Evolutionary conservation across 2,888 invertebrate genomes (phyloP).

Genomic region (Microchrysa polita): DNA sequence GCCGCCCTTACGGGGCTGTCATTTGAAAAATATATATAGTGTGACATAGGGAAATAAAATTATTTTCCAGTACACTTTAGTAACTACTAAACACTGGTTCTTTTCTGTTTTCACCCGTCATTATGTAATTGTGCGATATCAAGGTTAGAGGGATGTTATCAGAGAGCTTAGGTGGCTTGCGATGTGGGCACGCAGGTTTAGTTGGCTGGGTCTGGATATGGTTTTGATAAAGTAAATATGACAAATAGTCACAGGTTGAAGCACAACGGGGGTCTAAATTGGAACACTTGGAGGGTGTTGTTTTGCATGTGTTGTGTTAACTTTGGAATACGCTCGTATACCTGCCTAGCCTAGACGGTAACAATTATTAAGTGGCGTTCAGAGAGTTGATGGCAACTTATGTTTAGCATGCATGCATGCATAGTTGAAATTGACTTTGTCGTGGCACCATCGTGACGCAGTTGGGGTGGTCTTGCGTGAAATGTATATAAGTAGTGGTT

Average conservation of each 20-base stretch:
- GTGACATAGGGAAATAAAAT: slow-evolving; percentile 32
- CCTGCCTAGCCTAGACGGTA: too few relatives aligned
- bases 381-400: too few relatives aligned
- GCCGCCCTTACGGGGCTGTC: not conserved
- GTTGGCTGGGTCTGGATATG: not conserved
- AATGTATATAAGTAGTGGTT: too few relatives aligned
- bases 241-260: slow-evolving; percentile 13
- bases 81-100: slow-evolving; percentile 5
- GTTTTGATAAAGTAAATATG: not conserved
- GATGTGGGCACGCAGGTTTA: too few relatives aligned
- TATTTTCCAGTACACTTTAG: slow-evolving; percentile 16
- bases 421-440: too few relatives aligned
- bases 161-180: too few relatives aligned
- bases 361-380: too few relatives aligned
- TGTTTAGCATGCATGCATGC: too few relatives aligned
- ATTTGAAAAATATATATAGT: slow-evolving; percentile 1
- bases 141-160: slow-evolving; percentile 8
- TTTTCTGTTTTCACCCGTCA: slow-evolving; percentile 18
- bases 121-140: slow-evolving; percentile 35
- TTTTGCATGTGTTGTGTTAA: slow-evolving; percentile 9
- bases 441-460: too few relatives aligned
- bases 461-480: too few relatives aligned
- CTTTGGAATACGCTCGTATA: too few relatives aligned
- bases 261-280: not conserved
- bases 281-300: not conserved